These are phyloP conservation scores for Elanus axillaris DNA, from an alignment of 2,113 vertebrate genomes.

Conservation along the genomic window DNA sequence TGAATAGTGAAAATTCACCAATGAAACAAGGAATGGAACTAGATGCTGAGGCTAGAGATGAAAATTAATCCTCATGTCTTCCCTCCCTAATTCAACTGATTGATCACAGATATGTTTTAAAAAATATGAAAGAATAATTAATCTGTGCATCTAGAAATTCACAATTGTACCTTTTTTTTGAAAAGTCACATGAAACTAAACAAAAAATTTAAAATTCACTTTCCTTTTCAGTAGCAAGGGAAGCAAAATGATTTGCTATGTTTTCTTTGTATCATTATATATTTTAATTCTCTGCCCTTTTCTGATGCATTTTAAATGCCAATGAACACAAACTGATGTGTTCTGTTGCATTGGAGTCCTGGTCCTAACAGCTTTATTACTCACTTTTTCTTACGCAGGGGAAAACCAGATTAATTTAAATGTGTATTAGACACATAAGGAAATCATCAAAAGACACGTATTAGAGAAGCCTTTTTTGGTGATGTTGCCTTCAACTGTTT, in stretches of 20 bases:
- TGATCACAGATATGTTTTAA: neutral
- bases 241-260: neutral
- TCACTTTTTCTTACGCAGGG: neutral
- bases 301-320: neutral
- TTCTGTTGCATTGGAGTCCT: neutral
- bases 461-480: conserved; percentile 46
- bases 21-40: neutral
- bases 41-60: neutral
- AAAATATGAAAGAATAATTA: neutral
- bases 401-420: neutral
- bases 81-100: neutral
- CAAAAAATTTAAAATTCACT: neutral
- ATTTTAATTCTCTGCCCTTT: neutral
- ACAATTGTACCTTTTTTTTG: neutral
- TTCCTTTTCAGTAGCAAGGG: neutral
- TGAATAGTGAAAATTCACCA: neutral
- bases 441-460: neutral
- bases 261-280: neutral
- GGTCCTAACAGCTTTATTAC: neutral
- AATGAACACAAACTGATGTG: neutral
- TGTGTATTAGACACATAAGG: neutral
- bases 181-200: neutral
- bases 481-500: conserved; percentile 28
- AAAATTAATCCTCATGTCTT: neutral
- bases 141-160: neutral